phyloP scores from a whole-genome alignment of 2,113 vertebrate genomes.

The Pedionomus torquatus region DNA sequence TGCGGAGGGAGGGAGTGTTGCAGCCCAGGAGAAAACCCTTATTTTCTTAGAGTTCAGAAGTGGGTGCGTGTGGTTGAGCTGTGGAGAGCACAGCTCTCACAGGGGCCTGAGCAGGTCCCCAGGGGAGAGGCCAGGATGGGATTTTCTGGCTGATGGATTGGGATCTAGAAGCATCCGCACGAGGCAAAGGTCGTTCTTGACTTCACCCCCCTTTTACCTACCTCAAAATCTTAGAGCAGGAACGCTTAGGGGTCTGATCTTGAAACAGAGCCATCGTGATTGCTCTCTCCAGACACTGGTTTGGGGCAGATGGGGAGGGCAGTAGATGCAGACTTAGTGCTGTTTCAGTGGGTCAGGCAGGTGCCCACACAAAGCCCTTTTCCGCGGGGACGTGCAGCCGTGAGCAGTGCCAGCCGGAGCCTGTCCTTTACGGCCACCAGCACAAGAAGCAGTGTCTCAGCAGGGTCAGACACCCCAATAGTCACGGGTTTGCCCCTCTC shows the following conservation, averaged over 20 bases:
- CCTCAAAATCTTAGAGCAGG: neutral
- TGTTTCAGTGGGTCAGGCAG: neutral
- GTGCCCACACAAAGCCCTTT: accelerated
- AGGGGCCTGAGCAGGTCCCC: too few species aligned
- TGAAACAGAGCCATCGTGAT: neutral
- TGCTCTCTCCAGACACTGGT: neutral
- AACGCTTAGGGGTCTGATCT: accelerated
- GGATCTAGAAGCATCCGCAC: neutral
- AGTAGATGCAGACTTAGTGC: neutral
- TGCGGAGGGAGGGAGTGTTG: neutral
- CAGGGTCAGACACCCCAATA: accelerated
- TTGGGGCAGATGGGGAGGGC: neutral
- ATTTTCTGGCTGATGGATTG: neutral
- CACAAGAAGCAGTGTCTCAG: accelerated
- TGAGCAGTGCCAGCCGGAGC: neutral
- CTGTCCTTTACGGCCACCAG: neutral
- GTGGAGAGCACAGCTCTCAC: neutral
- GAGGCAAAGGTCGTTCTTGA: accelerated
- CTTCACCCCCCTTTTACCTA: neutral
- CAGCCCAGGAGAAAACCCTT: neutral
- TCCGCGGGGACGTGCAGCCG: accelerated
- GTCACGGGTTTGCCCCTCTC: neutral
- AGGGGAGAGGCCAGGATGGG: neutral
- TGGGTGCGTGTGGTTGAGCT: neutral
- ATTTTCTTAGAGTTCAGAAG: accelerated